These are phyloP conservation scores for Okapia johnstoni DNA, from an alignment of 2,113 vertebrate species.

Conservation along the genomic window DNA sequence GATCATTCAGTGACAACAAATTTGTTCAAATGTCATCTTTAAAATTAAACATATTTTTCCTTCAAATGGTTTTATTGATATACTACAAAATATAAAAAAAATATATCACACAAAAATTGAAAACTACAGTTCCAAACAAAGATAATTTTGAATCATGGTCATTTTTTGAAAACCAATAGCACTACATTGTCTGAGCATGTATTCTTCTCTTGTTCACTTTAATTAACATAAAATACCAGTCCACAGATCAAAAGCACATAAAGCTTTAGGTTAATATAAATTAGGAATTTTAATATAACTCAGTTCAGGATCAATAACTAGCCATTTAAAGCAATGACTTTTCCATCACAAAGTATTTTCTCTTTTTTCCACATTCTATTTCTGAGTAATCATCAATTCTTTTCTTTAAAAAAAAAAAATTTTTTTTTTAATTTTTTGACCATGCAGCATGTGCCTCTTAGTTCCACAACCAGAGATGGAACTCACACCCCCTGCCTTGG, in stretches of 20 bases:
- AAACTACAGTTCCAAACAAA: background rate
- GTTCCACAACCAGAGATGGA: background rate
- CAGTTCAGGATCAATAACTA: background rate
- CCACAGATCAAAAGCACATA: background rate
- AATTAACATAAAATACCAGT: background rate
- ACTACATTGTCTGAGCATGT: background rate
- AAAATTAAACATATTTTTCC: constrained; percentile 9
- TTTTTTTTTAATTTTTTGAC: background rate
- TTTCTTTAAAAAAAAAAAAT: background rate
- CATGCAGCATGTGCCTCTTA: background rate
- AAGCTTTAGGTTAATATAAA: background rate
- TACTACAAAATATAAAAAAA: background rate
- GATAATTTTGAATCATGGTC: background rate
- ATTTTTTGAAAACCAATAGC: constrained; percentile 17
- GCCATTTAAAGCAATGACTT: constrained; percentile 18
- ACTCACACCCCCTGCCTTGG: background rate
- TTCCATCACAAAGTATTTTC: background rate
- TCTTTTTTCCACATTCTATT: background rate
- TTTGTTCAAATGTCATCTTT: background rate
- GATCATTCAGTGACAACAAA: background rate
- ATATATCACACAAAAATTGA: background rate
- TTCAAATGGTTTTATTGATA: background rate
- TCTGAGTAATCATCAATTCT: background rate
- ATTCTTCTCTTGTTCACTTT: background rate
- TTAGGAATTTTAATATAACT: background rate